Evolutionary conservation across 2,113 vertebrate species (phyloP).

Genomic region (Dolichotis patagonum): DNA sequence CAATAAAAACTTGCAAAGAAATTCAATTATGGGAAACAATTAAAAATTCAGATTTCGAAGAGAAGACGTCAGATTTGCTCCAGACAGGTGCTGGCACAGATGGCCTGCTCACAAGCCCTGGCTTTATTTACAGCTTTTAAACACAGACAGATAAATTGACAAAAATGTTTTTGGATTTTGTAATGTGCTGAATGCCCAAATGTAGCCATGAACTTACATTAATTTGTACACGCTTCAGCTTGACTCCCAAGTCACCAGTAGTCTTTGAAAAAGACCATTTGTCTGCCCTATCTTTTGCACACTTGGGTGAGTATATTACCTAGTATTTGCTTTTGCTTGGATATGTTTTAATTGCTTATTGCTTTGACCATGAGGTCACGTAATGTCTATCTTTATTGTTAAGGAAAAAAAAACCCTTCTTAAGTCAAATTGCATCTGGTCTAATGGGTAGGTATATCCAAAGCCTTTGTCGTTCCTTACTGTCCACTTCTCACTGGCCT

Average conservation of each 20-base stretch:
- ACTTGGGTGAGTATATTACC: conserved; percentile 7
- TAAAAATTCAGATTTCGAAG: conserved; percentile 80
- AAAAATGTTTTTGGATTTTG: conserved; percentile 73
- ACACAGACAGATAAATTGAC: conserved; percentile 66
- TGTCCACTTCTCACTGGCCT: neutral
- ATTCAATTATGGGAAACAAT: conserved; percentile 81
- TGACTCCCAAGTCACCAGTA: conserved; percentile 49
- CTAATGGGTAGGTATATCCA: neutral
- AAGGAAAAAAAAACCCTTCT: neutral
- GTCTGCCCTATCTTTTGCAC: neutral
- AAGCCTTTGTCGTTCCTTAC: neutral
- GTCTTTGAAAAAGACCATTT: too few species aligned
- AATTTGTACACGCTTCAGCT: conserved; percentile 66
- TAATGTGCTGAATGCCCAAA: conserved; percentile 54
- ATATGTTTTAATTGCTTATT: conserved; percentile 7
- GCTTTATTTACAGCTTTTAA: conserved; percentile 66
- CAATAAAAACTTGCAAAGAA: conserved; percentile 76
- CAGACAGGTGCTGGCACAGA: conserved; percentile 66
- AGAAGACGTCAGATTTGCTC: conserved; percentile 69
- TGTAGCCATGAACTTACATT: conserved; percentile 64
- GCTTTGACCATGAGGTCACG: conserved; percentile 15
- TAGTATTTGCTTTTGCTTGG: conserved; percentile 25
- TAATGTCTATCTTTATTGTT: conserved; percentile 10
- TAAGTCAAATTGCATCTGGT: neutral
- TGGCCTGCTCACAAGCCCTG: conserved; percentile 26